phyloP scores from a whole-genome alignment of 2,888 invertebrate genomes.

The Drosophila neonasuta region DNA sequence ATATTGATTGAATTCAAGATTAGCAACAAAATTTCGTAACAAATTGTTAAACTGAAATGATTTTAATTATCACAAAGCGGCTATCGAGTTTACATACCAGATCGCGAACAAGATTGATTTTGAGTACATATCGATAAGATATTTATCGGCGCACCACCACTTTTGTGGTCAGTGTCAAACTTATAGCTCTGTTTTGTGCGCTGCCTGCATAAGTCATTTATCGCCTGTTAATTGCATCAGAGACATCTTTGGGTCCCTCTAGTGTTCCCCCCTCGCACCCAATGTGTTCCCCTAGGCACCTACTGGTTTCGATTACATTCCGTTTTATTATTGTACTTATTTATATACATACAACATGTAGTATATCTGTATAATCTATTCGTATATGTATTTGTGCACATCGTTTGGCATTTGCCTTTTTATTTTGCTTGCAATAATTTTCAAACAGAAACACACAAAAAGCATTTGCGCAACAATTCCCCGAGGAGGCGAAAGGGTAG shows the following conservation, averaged over 20 bases:
- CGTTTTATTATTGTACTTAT: conserved; percentile 23
- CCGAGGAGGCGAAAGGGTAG: conserved; percentile 21
- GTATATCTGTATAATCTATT: conserved; percentile 1
- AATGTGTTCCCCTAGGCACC: neutral
- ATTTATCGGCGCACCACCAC: neutral
- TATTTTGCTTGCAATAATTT: conserved; percentile 70
- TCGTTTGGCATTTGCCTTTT: conserved; percentile 27
- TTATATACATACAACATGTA: conserved; percentile 10
- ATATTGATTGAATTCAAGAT: neutral
- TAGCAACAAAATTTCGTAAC: neutral
- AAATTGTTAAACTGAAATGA: too few relatives aligned
- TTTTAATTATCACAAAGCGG: neutral
- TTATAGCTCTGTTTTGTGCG: conserved; percentile 1
- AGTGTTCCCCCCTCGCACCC: conserved; percentile 11
- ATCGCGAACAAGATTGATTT: neutral
- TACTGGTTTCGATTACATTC: conserved; percentile 20
- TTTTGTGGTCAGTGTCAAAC: too few relatives aligned
- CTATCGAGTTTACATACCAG: neutral
- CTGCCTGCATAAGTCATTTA: conserved; percentile 57
- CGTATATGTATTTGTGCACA: conserved; percentile 3
- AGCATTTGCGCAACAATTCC: conserved; percentile 76
- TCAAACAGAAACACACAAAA: conserved; percentile 77
- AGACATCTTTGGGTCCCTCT: conserved; percentile 49
- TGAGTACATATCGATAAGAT: neutral
- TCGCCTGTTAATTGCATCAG: conserved; percentile 66